Conservation (phyloP, 2,113 vertebrate genomes). For the Silurus glanis region DNA sequence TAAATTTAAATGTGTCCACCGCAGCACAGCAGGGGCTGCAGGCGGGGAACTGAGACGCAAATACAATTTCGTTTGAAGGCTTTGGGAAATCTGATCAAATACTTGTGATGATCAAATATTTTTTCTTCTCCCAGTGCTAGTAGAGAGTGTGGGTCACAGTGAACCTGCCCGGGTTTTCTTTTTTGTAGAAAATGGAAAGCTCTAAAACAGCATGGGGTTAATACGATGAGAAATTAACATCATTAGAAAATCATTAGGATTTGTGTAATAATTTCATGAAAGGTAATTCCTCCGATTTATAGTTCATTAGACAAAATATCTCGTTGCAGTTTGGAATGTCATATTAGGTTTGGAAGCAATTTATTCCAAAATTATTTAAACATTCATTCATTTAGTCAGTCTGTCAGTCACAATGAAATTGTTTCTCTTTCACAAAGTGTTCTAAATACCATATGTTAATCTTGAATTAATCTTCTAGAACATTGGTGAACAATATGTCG, state of each 20-base stretch:
- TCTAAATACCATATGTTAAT: no score
- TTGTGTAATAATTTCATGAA: not conserved
- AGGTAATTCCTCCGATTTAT: not conserved
- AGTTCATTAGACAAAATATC: not conserved
- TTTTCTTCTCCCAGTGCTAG: not conserved
- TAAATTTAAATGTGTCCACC: slow-evolving; percentile 16
- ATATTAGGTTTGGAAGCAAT: not conserved
- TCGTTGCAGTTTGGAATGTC: not conserved
- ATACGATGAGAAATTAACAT: not conserved
- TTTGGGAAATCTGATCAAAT: slow-evolving; percentile 30
- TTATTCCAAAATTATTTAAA: not conserved
- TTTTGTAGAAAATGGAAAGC: not conserved
- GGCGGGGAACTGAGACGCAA: not conserved
- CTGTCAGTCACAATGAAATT: not conserved
- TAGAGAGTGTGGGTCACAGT: not conserved
- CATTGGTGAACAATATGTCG: no score
- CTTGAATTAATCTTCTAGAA: not conserved
- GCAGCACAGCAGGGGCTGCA: not conserved
- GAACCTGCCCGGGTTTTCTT: not conserved
- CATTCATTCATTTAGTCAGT: not conserved
- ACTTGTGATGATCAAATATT: slow-evolving; percentile 15
- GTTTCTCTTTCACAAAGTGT: not conserved
- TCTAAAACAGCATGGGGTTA: not conserved
- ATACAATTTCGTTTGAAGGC: slow-evolving; percentile 11
- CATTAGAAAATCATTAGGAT: not conserved